A percentile compares a stretch with the other conserved stretches of the same genome.
These are phyloP conservation scores for Oplegnathus fasciatus DNA, from an alignment of 2,113 vertebrate genomes.

Conservation along the genomic window DNA sequence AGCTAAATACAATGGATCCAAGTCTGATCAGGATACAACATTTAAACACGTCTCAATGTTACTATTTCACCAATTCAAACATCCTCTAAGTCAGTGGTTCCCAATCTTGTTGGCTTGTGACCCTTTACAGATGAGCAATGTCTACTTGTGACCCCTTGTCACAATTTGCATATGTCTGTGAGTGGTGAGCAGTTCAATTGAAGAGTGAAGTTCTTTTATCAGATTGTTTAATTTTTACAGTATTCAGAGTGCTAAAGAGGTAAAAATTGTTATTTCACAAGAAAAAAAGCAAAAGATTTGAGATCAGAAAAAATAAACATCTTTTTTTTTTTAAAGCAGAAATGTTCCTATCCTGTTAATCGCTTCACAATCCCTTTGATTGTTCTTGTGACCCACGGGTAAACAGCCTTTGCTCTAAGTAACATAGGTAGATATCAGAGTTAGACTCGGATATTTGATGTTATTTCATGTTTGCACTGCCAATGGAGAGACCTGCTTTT, in stretches of 20 bases:
- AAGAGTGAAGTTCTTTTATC: background rate
- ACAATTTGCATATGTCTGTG: background rate
- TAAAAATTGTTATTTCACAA: background rate
- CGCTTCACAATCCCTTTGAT: background rate
- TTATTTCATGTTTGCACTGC: conserved; percentile 9
- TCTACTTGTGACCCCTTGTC: no score
- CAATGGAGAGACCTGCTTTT: background rate
- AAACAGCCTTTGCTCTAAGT: no score
- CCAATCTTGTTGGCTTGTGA: background rate
- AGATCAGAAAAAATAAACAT: background rate
- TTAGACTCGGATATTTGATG: background rate
- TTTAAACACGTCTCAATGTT: background rate
- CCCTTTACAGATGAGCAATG: background rate
- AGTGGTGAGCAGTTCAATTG: background rate
- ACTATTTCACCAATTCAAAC: background rate
- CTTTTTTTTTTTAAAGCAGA: background rate
- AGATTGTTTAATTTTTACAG: background rate
- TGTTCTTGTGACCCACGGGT: background rate
- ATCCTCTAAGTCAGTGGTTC: background rate
- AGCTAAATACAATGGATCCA: no score
- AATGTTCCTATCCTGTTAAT: background rate
- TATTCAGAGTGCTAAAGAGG: background rate
- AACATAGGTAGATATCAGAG: no score
- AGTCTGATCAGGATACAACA: no score
- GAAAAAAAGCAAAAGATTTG: background rate